Percentiles rank a stretch among this genome's conserved stretches.
These are phyloP conservation scores for Drosophila albomicans DNA, from an alignment of 1,140 invertebrate genomes.

Conservation along the genomic window DNA sequence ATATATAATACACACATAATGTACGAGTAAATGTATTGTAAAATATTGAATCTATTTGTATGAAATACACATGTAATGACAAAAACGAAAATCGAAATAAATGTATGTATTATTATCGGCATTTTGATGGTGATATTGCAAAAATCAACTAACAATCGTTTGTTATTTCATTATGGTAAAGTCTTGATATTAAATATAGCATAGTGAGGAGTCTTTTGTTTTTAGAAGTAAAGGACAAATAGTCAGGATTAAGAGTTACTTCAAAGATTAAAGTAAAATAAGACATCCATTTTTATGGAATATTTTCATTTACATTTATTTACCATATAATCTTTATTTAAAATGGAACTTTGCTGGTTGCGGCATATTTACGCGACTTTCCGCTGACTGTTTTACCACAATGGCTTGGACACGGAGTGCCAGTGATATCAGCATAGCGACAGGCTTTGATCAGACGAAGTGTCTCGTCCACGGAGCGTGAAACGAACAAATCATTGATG, in stretches of 20 bases:
- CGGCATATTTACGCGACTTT: not conserved
- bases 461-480: conserved; percentile 9
- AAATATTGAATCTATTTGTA: conserved; percentile 83
- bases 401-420: not conserved
- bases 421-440: conserved; percentile 3
- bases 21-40: conserved; percentile 74
- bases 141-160: conserved; percentile 1
- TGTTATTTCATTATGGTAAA: too few species aligned
- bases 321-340: too few species aligned
- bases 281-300: too few species aligned
- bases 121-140: conserved; percentile 46
- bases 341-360: not conserved
- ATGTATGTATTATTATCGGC: conserved; percentile 45
- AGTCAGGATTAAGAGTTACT: too few species aligned
- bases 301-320: too few species aligned
- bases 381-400: not conserved
- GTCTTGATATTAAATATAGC: not conserved
- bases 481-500: not conserved
- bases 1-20: conserved; percentile 71
- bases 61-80: conserved; percentile 80
- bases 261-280: too few species aligned
- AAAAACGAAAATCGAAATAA: conserved; percentile 21
- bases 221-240: too few species aligned
- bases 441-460: conserved; percentile 11
- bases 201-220: too few species aligned